phyloP scores from a whole-genome alignment of 2,888 invertebrate species.

The Hymenopus coronatus region DNA sequence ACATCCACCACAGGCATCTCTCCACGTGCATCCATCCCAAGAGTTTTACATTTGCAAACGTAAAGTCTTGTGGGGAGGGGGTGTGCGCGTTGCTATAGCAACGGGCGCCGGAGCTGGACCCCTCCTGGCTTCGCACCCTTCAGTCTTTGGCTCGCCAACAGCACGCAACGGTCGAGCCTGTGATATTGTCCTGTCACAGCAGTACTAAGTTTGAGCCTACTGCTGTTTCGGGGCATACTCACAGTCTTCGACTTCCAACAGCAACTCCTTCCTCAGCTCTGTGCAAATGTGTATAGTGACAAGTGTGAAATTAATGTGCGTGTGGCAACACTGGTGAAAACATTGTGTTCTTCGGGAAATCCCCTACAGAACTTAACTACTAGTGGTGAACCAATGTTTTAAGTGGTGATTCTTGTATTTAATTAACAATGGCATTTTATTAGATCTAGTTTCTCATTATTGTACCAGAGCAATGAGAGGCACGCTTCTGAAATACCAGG shows the following conservation, averaged over 20 bases:
- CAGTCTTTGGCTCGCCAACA: neutral
- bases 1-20: neutral
- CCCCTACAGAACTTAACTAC: no score
- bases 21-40: neutral
- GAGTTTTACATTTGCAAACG: neutral
- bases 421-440: neutral
- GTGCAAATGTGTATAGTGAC: neutral
- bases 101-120: constrained; percentile 24
- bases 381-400: no score
- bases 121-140: constrained; percentile 1
- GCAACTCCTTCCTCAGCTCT: neutral
- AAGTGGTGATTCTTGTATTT: neutral
- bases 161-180: constrained; percentile 51
- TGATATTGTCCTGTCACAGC: constrained; percentile 99
- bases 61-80: constrained; percentile 13
- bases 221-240: constrained; percentile 92
- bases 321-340: no score
- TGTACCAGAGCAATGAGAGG: neutral
- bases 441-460: neutral
- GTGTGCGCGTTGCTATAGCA: constrained; percentile 29
- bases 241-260: constrained; percentile 13
- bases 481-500: neutral
- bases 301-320: neutral
- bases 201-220: constrained; percentile 78
- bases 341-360: no score